Evolutionary conservation across 2,888 invertebrate genomes (phyloP).

Genomic region (Nebria salina): DNA sequence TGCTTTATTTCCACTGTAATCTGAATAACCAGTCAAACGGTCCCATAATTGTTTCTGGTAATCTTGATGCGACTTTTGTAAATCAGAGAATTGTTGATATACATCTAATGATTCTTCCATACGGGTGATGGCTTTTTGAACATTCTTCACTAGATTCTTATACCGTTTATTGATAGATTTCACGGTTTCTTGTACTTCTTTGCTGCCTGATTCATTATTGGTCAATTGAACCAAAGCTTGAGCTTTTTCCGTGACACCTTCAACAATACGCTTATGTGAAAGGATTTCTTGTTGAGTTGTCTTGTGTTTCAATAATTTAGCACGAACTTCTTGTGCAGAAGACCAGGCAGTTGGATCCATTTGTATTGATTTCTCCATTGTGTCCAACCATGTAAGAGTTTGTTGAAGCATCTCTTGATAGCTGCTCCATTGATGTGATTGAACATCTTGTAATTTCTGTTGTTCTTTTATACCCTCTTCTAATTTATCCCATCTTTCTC

Average conservation of each 20-base stretch:
- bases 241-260: conserved; percentile 90
- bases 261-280: conserved; percentile 90
- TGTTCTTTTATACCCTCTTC: conserved; percentile 84
- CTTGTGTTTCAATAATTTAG: conserved; percentile 86
- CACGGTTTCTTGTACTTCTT: conserved; percentile 75
- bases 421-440: conserved; percentile 82
- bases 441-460: conserved; percentile 86
- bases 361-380: conserved; percentile 81
- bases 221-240: conserved; percentile 73
- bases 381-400: conserved; percentile 85
- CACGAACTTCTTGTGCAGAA: conserved; percentile 85
- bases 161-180: conserved; percentile 81
- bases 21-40: conserved; percentile 81
- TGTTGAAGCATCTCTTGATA: conserved; percentile 88
- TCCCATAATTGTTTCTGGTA: conserved; percentile 93
- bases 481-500: conserved; percentile 89
- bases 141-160: conserved; percentile 73
- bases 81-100: conserved; percentile 86
- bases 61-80: conserved; percentile 87
- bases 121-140: conserved; percentile 74
- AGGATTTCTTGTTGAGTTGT: conserved; percentile 88
- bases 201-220: conserved; percentile 67
- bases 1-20: conserved; percentile 87
- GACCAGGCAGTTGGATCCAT: conserved; percentile 78
- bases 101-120: conserved; percentile 81